Base-by-base conservation (phyloP, 2,888 invertebrate genomes). In the Rutpela maculata region DNA sequence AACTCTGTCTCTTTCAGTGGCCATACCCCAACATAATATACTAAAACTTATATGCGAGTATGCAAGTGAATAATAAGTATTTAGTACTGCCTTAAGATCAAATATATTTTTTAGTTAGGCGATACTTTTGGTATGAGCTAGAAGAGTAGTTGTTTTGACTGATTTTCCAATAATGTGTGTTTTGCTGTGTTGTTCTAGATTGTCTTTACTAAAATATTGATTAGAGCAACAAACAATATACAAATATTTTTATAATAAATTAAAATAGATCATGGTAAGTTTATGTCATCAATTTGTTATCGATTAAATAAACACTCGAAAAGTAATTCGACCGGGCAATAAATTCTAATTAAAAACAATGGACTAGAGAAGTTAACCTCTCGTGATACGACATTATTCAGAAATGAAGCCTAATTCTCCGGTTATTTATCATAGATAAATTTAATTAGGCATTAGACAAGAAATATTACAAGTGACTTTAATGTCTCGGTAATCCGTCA, bases 381-480 rank as follows among this genome's bases (percentile, higher is more conserved):
- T 26, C 15, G 60, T 26, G 60, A 26, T 15, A 9, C 26, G 19
- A 26, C 26, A 22, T 15, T 26, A 26, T 60, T 60, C 26, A 60
- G 26, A 26, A 22, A 26, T 15, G 60, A 60, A 15, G 60, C 60
- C 22, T 60, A 60, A 60, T 60, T 60, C 26, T 12, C 26, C 15
- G 26, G 60, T 60, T 60, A 60, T 60, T 60, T 26, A 60, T 60
- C 60, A 60, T 22, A 60, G 60, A 60, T 60, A 60, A 60, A 26
- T 60, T 60, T 60, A 60, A 60, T 60, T 60, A 60, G 60, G 26
- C 60, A 60, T 60, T 60, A 60, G 60, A 60, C 60, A 26, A 60
- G 60, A 22, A 60, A 26, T 60, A 60, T 60, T 60, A 60, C 60
- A 26, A 60, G 60, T 26, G 26, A 60, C 60, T 43, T 43, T 15